These are phyloP conservation scores for Bombus sibiricus DNA, from an alignment of 1,140 invertebrate genomes.

Conservation along the genomic window DNA sequence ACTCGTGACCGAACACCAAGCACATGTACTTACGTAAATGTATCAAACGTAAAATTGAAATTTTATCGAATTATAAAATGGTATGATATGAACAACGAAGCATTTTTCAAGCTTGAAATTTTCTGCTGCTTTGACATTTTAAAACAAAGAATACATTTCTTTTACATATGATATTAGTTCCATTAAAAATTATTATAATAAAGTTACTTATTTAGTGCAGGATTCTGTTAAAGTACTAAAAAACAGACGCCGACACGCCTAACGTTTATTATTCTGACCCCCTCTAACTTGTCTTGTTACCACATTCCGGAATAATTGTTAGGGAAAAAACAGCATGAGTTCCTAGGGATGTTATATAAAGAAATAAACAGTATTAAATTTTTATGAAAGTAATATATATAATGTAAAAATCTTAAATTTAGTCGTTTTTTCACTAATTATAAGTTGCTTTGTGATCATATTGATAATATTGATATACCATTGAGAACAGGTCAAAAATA, in stretches of 20 bases:
- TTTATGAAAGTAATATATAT: neutral
- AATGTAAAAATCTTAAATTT: neutral
- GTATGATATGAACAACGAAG: slow-evolving; percentile 2
- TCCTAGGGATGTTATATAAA: slow-evolving; percentile 51
- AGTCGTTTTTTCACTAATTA: neutral
- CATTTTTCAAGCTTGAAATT: slow-evolving; percentile 38
- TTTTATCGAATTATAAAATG: slow-evolving; percentile 20
- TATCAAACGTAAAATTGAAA: slow-evolving; percentile 17
- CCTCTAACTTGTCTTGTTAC: slow-evolving; percentile 54
- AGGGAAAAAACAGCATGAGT: slow-evolving; percentile 48
- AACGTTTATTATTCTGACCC: slow-evolving; percentile 74
- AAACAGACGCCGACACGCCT: slow-evolving; percentile 76
- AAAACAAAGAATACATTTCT: neutral
- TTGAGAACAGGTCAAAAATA: neutral
- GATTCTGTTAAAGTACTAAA: slow-evolving; percentile 41
- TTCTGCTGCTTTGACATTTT: slow-evolving; percentile 2
- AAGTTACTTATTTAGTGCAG: neutral
- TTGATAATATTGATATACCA: neutral
- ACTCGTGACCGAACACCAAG: slow-evolving; percentile 25
- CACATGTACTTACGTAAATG: slow-evolving; percentile 53
- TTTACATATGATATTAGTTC: neutral
- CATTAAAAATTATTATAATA: neutral
- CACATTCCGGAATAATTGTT: slow-evolving; percentile 66
- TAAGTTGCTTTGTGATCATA: neutral
- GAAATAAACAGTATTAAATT: neutral